Evolutionary conservation across 2,797 vertebrate genomes (phyloP).

Genomic region (Danio albolineatus): DNA sequence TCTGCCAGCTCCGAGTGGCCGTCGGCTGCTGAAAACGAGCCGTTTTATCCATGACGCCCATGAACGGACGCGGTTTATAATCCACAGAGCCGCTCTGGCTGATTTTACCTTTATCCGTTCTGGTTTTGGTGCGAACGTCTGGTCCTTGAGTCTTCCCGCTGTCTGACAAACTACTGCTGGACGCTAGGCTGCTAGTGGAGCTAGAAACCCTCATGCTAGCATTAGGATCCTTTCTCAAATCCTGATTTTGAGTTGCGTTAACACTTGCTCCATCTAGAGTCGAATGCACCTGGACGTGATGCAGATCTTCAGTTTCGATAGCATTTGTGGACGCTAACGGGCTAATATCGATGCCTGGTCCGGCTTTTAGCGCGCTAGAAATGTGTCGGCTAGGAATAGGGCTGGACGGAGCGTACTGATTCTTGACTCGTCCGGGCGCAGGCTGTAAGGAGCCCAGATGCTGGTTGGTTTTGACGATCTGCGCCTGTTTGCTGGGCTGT

Average conservation of each 20-base stretch:
- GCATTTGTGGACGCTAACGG: constrained; percentile 70
- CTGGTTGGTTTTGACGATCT: constrained; percentile 96
- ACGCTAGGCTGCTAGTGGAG: constrained; percentile 88
- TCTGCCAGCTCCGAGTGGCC: constrained; percentile 83
- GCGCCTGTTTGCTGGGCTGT: constrained; percentile 93
- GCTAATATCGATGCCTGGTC: constrained; percentile 81
- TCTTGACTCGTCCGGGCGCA: constrained; percentile 68
- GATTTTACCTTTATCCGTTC: constrained; percentile 75
- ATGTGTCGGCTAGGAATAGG: constrained; percentile 82
- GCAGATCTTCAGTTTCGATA: constrained; percentile 70
- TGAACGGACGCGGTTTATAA: constrained; percentile 92
- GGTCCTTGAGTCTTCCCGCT: constrained; percentile 84
- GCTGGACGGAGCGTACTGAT: constrained; percentile 85
- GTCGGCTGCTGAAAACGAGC: constrained; percentile 84
- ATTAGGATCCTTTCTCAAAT: constrained; percentile 74
- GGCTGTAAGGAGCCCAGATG: constrained; percentile 85
- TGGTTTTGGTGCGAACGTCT: constrained; percentile 85
- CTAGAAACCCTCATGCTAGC: constrained; percentile 83
- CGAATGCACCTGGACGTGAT: constrained; percentile 66
- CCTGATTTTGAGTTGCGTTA: constrained; percentile 47
- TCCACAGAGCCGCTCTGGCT: constrained; percentile 71
- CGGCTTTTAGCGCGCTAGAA: constrained; percentile 74
- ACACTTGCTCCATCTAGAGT: constrained; percentile 74
- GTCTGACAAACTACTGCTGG: constrained; percentile 88
- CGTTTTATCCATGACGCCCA: constrained; percentile 96